Evolutionary conservation across 1,140 invertebrate genomes (phyloP), one percentile per base, ranked within the genome.

Genomic region (Euwallacea similis): DNA sequence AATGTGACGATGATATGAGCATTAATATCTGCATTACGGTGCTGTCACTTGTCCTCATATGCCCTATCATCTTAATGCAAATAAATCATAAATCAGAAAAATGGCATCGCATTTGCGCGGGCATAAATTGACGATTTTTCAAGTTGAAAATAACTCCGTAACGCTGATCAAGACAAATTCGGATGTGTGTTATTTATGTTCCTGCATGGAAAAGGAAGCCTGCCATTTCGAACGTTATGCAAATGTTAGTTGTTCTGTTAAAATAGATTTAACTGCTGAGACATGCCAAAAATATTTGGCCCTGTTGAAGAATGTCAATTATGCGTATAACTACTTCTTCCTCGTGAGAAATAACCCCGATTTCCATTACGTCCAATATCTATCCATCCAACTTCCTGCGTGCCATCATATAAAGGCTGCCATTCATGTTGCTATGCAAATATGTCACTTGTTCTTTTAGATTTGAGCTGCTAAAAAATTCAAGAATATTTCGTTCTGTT

Each of bases 281-380:
- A 4, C 21, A 33, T 33, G 4, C 21, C 21, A 33, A 33, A 33
- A 33, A 33, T 33, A 4, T 33, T 33, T 33, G 21, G 21, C 4
- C 21, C 4, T 33, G 21, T 33, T 33, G 21, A 33, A 33, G 21
- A 33, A 33, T 33, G 3, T 62, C 11, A 9, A 9, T 44, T 15
- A 42, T 6, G 11, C 15, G 21, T 33, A 33, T 4, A 4, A 33
- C 21, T 33, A 33, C 21, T 33, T 33, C 21, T 4, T 4, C 21
- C 4, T 33, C 4, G 7, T 68, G 44, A 68, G 61, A 68, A 68
- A 68, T 68, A 10, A 44, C 21, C 59, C 55, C 67, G 47, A 69
- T 69, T 69, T 69, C 62, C 67, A 69, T 69, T 69, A 69, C 59
- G 33, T 69, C 15, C n/a, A 42, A 21, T 59, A 68, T 68, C 56